Conservation (phyloP, 2,113 vertebrate species). For the Neolamprologus longior region DNA sequence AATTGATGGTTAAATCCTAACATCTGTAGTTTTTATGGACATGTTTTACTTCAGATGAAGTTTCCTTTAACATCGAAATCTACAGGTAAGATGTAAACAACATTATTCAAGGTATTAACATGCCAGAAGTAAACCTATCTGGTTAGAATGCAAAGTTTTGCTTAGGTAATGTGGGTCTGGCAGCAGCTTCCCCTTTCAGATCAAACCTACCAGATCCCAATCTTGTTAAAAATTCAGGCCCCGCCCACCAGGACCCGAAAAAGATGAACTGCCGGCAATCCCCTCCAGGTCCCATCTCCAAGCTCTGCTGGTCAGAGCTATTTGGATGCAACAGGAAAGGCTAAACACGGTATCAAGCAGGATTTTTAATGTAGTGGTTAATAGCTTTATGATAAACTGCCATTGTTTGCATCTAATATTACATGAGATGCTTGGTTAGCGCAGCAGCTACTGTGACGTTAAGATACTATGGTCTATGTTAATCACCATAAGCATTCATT, state of each 20-base stretch:
- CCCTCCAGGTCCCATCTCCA: not conserved
- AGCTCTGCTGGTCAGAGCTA: not conserved
- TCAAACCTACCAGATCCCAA: not conserved
- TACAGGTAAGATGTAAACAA: not conserved
- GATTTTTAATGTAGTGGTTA: not conserved
- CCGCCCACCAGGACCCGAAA: not conserved
- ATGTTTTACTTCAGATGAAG: not conserved
- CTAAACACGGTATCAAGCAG: not conserved
- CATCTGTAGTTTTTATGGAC: not conserved
- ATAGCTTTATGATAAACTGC: not conserved
- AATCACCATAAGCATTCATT: constrained; percentile 2
- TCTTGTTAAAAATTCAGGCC: not conserved
- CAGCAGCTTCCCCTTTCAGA: not conserved
- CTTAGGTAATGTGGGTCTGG: not conserved
- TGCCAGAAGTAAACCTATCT: not conserved
- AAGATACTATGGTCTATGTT: not conserved
- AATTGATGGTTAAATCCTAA: not conserved
- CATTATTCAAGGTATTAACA: not conserved
- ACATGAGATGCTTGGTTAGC: not conserved
- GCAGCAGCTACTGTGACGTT: not conserved
- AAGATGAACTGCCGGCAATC: not conserved
- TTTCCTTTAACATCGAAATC: not conserved
- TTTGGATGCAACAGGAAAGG: not conserved
- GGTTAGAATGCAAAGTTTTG: not conserved
- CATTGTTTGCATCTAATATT: not conserved